phyloP scores from a whole-genome alignment of 2,113 vertebrate species.

The Callaeas wilsoni region DNA sequence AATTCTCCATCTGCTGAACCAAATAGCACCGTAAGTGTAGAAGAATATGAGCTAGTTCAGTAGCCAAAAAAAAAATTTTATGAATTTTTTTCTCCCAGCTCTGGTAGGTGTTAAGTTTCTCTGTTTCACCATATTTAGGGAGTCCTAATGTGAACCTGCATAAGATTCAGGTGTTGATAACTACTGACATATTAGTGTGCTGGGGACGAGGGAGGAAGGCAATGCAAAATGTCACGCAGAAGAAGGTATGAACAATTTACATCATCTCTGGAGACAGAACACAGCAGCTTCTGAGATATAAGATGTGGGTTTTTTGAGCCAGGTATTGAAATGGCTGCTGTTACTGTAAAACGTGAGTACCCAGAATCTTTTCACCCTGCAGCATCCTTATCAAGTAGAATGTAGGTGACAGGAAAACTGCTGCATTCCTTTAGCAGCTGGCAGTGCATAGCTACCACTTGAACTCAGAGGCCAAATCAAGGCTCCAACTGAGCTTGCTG shows the following conservation, averaged over 20 bases:
- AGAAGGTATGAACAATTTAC: neutral
- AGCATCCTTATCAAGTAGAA: neutral
- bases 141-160: neutral
- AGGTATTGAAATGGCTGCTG: slow-evolving; percentile 37
- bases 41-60: slow-evolving; percentile 1
- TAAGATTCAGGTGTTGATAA: neutral
- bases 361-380: neutral
- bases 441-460: neutral
- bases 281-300: neutral
- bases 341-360: slow-evolving; percentile 26
- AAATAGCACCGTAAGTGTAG: neutral
- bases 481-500: neutral
- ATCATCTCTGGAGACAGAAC: neutral
- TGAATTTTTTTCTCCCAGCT: neutral
- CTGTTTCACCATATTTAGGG: neutral
- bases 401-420: neutral
- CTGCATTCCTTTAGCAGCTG: neutral
- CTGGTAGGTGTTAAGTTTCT: slow-evolving; percentile 12
- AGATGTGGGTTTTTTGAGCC: slow-evolving; percentile 41
- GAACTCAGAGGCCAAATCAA: neutral
- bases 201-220: neutral
- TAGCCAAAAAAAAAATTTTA: neutral
- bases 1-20: slow-evolving; percentile 25
- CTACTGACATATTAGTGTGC: neutral
- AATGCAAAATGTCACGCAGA: neutral